These are phyloP conservation scores for Hydrozoanthus tunicans DNA, from an alignment of 64 coral and sea anemone species.

Conservation along the genomic window DNA sequence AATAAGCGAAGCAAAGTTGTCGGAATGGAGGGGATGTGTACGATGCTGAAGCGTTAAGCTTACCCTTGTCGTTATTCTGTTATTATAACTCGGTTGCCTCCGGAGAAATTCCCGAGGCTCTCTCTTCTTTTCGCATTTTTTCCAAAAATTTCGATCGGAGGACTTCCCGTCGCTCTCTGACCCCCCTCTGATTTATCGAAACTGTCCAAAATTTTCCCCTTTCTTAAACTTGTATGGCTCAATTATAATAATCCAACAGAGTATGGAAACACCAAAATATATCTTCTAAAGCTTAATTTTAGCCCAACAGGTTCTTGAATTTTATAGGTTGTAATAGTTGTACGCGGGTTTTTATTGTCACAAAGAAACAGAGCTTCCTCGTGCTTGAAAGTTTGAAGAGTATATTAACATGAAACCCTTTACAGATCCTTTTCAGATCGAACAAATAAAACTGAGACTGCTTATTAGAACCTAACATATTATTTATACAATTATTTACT, in stretches of 20 bases:
- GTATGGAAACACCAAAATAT: too few species aligned
- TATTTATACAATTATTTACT: neutral
- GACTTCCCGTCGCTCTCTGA: neutral
- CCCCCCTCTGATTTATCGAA: too few species aligned
- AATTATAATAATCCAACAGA: too few species aligned
- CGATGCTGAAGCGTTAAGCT: neutral
- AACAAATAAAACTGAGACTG: neutral
- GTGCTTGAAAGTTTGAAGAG: too few species aligned
- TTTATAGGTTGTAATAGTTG: too few species aligned
- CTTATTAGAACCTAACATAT: neutral
- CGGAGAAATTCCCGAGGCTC: neutral
- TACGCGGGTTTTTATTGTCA: too few species aligned
- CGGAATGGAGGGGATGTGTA: constrained; percentile 10
- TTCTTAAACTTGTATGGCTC: too few species aligned
- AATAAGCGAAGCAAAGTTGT: neutral
- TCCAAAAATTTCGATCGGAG: neutral
- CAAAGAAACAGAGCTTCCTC: too few species aligned
- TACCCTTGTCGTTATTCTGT: constrained; percentile 19
- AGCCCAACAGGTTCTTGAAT: too few species aligned
- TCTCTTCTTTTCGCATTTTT: neutral
- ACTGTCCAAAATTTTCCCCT: too few species aligned
- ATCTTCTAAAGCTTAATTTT: too few species aligned
- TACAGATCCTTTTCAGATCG: neutral
- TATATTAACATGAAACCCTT: too few species aligned
- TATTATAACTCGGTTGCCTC: neutral